phyloP scores from a whole-genome alignment of 2,113 vertebrate genomes.

The Lipophrys pholis region DNA sequence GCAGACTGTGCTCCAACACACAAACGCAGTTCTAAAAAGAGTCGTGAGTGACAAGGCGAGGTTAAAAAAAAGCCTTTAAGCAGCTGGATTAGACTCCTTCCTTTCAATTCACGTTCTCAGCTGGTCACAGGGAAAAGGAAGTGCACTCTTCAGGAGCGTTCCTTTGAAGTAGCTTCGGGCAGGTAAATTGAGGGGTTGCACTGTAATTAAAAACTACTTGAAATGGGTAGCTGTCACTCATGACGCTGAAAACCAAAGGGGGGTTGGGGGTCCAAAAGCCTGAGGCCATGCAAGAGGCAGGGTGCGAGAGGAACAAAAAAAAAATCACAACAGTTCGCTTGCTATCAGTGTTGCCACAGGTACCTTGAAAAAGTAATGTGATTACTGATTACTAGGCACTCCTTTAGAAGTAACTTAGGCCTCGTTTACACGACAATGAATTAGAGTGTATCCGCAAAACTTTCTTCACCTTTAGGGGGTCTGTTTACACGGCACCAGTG shows the following conservation, averaged over 20 bases:
- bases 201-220: constrained; percentile 70
- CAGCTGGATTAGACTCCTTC: constrained; percentile 41
- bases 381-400: background rate
- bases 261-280: constrained; percentile 27
- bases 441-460: too few relatives aligned
- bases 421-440: too few relatives aligned
- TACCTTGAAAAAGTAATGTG: background rate
- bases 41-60: constrained; percentile 43
- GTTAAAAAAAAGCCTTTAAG: constrained; percentile 35
- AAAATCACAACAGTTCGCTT: constrained; percentile 30
- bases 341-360: background rate
- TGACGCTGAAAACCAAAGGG: constrained; percentile 6
- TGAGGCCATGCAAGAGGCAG: background rate
- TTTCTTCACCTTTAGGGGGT: too few relatives aligned
- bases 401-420: too few relatives aligned
- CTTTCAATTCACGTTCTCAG: constrained; percentile 54
- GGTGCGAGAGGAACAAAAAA: constrained; percentile 3
- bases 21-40: constrained; percentile 25
- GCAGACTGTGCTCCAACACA: constrained; percentile 34
- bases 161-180: constrained; percentile 68
- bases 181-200: constrained; percentile 65
- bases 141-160: constrained; percentile 33
- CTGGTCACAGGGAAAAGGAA: constrained; percentile 43
- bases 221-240: constrained; percentile 70
- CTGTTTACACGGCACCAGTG: too few relatives aligned